Base-by-base conservation (phyloP, 2,888 invertebrate species). In the Conops quadrifasciatus region DNA sequence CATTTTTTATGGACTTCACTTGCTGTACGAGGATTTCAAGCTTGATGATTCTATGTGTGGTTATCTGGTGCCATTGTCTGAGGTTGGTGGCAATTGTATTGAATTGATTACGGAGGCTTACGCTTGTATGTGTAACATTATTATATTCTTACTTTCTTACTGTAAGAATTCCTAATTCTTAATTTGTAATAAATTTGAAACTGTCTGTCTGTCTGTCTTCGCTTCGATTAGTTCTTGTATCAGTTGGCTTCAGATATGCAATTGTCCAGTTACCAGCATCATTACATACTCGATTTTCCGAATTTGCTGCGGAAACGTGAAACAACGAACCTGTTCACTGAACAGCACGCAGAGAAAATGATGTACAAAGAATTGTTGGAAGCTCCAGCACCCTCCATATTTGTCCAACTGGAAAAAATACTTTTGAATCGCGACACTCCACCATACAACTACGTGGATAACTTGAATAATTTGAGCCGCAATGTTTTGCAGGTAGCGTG, bases 21-120 rank as follows among this genome's bases (percentile, higher is more conserved):
- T 97, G 43, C 88, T 96, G 0, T 97, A 97, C 80, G 97, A 97
- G 88, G 96, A 97, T 81, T 87, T 95, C 4, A 97, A 97, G 82
- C 84, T 97, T 70, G 93, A 95, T 79, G 89, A 90, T 0, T 86
- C 93, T 0, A 86, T 93, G 76, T 88, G 89, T 62, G 90, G 90
- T 70, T 91, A 92, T 77, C 83, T 94, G 73, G 88, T 89, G 68
- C 88, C 91, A 0, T 81, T 97, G 53, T 93, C 91, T 0, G 87
- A 87, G 79, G 85, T 85, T 24, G 70, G 75, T 73, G 26, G 24
- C 16, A 15, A 36, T 19, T 4, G 51, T 36, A 36, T 36, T 36
- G 36, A 36, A 9, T 7, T n/a, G n/a, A n/a, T n/a, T n/a, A n/a
- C n/a, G n/a, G n/a, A n/a, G n/a, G n/a, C n/a, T n/a, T n/a, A n/a